These are phyloP conservation scores for Sciurus vulgaris DNA, from an alignment of 2,797 vertebrate species.

Conservation along the genomic window DNA sequence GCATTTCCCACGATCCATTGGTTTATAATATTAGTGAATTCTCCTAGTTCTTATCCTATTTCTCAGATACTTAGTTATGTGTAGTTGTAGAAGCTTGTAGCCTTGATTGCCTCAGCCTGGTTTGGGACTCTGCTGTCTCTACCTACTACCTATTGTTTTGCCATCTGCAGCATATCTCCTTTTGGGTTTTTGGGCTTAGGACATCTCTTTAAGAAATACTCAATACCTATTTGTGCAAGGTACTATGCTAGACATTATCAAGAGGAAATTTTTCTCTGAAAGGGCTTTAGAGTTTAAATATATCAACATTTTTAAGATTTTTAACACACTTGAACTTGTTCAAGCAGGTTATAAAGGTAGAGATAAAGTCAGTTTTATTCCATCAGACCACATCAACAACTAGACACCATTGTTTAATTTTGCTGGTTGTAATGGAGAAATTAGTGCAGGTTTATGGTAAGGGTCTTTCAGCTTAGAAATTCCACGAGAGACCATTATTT, in stretches of 20 bases:
- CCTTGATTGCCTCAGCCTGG: background rate
- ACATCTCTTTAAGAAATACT: slow-evolving; percentile 42
- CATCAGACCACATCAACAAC: background rate
- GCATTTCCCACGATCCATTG: background rate
- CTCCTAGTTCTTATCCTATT: background rate
- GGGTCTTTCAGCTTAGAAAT: background rate
- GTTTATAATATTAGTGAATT: background rate
- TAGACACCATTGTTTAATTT: background rate
- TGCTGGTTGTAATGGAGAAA: background rate
- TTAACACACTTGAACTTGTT: slow-evolving; percentile 11
- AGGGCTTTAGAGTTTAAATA: background rate
- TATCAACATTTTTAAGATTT: slow-evolving; percentile 44
- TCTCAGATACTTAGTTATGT: background rate
- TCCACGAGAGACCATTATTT: background rate
- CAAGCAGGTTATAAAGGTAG: background rate
- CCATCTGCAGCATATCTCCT: background rate
- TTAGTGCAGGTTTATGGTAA: background rate
- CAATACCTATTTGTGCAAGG: background rate
- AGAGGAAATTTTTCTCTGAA: background rate
- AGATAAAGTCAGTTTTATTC: background rate
- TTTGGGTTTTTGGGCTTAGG: background rate
- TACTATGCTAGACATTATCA: background rate
- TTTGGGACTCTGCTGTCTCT: background rate
- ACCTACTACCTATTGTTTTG: background rate
- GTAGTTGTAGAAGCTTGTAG: background rate